Base-by-base conservation (phyloP, 1,140 invertebrate species). In the Drosophila paulistorum region DNA sequence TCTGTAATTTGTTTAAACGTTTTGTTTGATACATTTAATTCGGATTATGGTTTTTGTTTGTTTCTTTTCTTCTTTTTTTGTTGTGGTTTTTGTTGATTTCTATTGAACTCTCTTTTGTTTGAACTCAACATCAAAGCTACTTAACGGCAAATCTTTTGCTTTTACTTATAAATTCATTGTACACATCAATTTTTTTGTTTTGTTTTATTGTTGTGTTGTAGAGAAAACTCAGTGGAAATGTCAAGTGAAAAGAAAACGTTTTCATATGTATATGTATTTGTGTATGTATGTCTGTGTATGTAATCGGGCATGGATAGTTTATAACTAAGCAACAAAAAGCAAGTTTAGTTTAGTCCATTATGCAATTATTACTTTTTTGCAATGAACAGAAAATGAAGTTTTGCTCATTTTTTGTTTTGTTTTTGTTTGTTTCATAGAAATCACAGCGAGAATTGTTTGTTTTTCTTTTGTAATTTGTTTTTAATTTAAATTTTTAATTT, bases 391-490 rank as follows among this genome's bases (percentile, higher is more conserved):
- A 39, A 10, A 14, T 10, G 4, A 3, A 17, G 48, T 68, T 55
- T 39, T 13, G 3, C 10, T 58, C 9, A n/a, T 33, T 76, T 65
- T 86, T 81, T 69, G 65, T 74, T 71, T 79, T 45, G 70, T 71
- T 58, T 72, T 26, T 71, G 51, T 71, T 75, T n/a, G n/a, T 79
- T 73, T 79, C 65, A 81, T 89, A 81, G 84, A 89, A 89, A 89
- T 89, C 84, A 89, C 84, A 89, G 84, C 84, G 71, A 89, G 84
- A 89, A 89, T 89, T 83, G 68, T 77, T 82, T 79, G 74, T 74
- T 79, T 65, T 64, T 73, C 65, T 58, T 71, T 80, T 67, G 64
- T 66, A 45, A 74, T 66, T n/a, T n/a, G n/a, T n/a, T 68, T 68
- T 41, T 41, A 35, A 62, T 65, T 71, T 37, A 62, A 55, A 42